phyloP scores from a whole-genome alignment of 2,113 vertebrate species.

The human (Homo sapiens) region GRCh38 chr2:47923001-47923500 shows the following conservation, averaged over 20 bases:
- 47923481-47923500: background rate
- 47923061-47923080: background rate
- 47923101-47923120: background rate
- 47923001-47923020: background rate
- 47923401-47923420: background rate
- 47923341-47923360: conserved; percentile 39
- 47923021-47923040: background rate
- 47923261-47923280: background rate
- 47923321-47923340: background rate
- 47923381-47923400: background rate
- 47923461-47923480: background rate
- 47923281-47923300: background rate
- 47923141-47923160: background rate
- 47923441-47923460: background rate
- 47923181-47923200: conserved; percentile 9
- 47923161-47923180: background rate
- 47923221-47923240: background rate
- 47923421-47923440: background rate
- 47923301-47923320: background rate
- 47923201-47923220: background rate
- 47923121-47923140: background rate
- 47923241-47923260: conserved; percentile 10
- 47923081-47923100: background rate
- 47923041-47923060: background rate
- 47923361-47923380: background rate